Base-by-base conservation (phyloP, 2,888 invertebrate species). In the Ryuthela nishihirai region DNA sequence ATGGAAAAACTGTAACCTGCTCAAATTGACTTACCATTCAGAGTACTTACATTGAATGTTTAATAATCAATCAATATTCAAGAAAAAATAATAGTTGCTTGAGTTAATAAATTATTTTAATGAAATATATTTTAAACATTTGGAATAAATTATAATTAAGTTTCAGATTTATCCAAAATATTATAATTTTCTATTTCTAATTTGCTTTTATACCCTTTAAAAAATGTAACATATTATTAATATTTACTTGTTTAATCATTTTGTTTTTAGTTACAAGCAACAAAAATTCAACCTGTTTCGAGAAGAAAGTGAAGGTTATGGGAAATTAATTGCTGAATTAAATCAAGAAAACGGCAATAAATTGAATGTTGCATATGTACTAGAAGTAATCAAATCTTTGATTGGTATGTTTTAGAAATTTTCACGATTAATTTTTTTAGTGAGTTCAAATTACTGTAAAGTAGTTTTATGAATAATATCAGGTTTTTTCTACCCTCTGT, bases 231-330 rank as follows among this genome's bases (percentile, higher is more conserved):
- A 6, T 52, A 35, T 47, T 26, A 39, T 38, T 21, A 15, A 42
- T 29, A 20, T 26, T 36, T 38, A 10, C 15, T 23, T 12, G 6
- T 15, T 7, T 41, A 17, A 25, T 46, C 4, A 9, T 26, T 50
- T 29, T 9, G 15, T 64, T 82, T 83, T 62, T 76, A 98, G 98
- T 75, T 99, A 98, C 76, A 99, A 99, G 75, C 99, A 99, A 76
- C 85, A 95, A 69, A 98, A 99, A 72, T 99, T 97, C 76, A 99
- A 99, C 79, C 80, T 99, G 69, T 88, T 98, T 72, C 83, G 99
- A 49, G 99, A 99, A 78, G 99, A 99, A 78, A 94, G 90, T 77
- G 99, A 99, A 80, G 99, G 99, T 5, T 99, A 94, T 78, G 88
- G 98, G 2, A 99, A 99, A 75, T 79, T 98, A 40, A 85, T 95